Evolutionary conservation across 2,113 vertebrate genomes (phyloP).

Genomic region (Saimiri boliviensis): DNA sequence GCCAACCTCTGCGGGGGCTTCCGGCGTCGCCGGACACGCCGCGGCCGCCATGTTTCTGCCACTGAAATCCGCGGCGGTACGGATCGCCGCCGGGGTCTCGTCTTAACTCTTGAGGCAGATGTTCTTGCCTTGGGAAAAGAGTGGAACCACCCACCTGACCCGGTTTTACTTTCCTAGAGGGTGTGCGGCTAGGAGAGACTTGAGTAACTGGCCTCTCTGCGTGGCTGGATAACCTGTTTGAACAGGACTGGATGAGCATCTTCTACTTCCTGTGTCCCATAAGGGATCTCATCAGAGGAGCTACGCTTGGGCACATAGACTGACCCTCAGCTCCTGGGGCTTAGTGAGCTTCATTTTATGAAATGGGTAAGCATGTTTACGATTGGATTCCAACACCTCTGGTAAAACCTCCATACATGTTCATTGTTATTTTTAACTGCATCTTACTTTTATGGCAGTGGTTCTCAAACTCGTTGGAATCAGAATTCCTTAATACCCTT

Average conservation of each 20-base stretch:
- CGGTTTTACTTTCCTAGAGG: background rate
- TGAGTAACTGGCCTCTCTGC: background rate
- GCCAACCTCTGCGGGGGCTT: slow-evolving; percentile 35
- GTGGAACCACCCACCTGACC: background rate
- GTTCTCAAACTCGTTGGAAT: slow-evolving; percentile 27
- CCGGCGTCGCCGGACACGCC: background rate
- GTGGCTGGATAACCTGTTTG: background rate
- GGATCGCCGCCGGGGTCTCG: slow-evolving; percentile 65
- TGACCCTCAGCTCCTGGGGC: background rate
- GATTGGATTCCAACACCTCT: background rate
- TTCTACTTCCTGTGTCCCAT: background rate
- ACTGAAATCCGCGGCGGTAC: slow-evolving; percentile 65
- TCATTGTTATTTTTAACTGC: background rate
- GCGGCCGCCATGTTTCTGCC: slow-evolving; percentile 83
- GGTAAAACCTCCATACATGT: background rate
- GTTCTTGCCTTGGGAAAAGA: background rate
- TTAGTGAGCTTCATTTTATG: background rate
- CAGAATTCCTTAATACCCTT: background rate
- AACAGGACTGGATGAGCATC: background rate
- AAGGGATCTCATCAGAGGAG: background rate
- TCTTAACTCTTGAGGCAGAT: background rate
- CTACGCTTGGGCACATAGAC: background rate
- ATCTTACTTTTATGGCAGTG: background rate
- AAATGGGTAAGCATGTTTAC: background rate
- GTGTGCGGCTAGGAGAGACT: background rate